Conservation (phyloP, 2,113 vertebrate genomes). For the Saccopteryx bilineata region DNA sequence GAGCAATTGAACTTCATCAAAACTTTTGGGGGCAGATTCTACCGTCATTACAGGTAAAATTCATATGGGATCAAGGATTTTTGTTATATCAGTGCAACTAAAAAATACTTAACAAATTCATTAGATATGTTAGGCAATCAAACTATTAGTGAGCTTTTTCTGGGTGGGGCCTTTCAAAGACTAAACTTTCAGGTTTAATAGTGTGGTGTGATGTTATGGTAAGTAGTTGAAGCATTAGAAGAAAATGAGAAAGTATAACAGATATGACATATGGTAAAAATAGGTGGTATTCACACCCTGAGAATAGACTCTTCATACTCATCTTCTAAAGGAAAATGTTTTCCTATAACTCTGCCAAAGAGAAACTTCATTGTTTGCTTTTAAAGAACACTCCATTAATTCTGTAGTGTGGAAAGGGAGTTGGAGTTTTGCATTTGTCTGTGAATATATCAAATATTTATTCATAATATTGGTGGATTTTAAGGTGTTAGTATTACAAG, state of each 20-base stretch:
- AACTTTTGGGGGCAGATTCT: slow-evolving; percentile 7
- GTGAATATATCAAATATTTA: slow-evolving; percentile 66
- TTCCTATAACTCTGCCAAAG: slow-evolving; percentile 30
- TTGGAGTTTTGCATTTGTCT: slow-evolving; percentile 52
- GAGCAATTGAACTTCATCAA: not conserved
- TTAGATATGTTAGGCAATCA: slow-evolving; percentile 6
- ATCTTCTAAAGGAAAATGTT: slow-evolving; percentile 39
- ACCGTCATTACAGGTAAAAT: not conserved
- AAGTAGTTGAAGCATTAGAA: slow-evolving; percentile 46
- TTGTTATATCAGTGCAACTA: not conserved
- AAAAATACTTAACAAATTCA: slow-evolving; percentile 20
- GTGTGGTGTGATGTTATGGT: not conserved
- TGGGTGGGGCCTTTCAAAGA: not conserved
- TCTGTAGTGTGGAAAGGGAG: slow-evolving; percentile 20
- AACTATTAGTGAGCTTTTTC: not conserved
- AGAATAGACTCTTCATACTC: not conserved
- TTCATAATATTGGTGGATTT: not conserved
- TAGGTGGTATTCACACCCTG: not conserved
- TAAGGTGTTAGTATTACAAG: slow-evolving; percentile 37
- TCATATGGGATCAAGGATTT: not conserved
- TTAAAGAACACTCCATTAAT: slow-evolving; percentile 45
- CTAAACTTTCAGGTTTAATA: not conserved
- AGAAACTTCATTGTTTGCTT: slow-evolving; percentile 46
- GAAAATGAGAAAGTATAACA: slow-evolving; percentile 31
- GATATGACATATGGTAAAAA: not conserved